Evolutionary conservation across 1,140 invertebrate species (phyloP).

Genomic region (Oryctes rhinoceros): DNA sequence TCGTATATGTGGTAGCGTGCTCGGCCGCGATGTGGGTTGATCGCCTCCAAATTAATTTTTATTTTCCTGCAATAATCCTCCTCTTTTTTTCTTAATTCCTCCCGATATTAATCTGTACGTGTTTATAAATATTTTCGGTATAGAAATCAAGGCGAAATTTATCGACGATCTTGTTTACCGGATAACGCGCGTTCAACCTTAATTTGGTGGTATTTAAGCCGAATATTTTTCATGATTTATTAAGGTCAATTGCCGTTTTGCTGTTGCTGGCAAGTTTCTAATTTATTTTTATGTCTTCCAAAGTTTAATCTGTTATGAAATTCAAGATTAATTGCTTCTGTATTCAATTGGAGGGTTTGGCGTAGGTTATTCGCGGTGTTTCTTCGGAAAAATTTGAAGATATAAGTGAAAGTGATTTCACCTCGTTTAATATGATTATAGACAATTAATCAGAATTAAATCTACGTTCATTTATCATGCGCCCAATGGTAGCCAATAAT

Average conservation of each 20-base stretch:
- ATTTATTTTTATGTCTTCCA: slow-evolving; percentile 11
- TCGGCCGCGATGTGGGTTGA: not conserved
- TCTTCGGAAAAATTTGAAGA: not conserved
- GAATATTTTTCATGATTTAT: slow-evolving; percentile 19
- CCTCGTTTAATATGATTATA: too few species aligned
- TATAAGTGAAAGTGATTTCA: not conserved
- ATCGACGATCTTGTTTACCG: slow-evolving; percentile 11
- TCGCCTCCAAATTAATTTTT: not conserved
- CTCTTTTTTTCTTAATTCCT: not conserved
- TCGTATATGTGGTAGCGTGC: not conserved
- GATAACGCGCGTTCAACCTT: slow-evolving; percentile 2
- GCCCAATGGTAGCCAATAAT: too few species aligned
- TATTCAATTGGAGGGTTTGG: not conserved
- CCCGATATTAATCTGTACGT: not conserved
- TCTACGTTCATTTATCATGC: too few species aligned
- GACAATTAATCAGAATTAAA: too few species aligned
- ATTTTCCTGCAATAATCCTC: not conserved
- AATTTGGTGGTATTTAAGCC: not conserved
- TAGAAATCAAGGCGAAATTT: slow-evolving; percentile 10
- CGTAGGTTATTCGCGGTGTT: not conserved
- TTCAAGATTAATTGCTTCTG: not conserved
- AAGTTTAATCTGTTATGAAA: not conserved
- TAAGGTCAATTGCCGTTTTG: slow-evolving; percentile 18
- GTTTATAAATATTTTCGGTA: not conserved
- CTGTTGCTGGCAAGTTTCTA: slow-evolving; percentile 9